Base-by-base conservation (phyloP, 2,888 invertebrate genomes). In the Apamea epomidion region DNA sequence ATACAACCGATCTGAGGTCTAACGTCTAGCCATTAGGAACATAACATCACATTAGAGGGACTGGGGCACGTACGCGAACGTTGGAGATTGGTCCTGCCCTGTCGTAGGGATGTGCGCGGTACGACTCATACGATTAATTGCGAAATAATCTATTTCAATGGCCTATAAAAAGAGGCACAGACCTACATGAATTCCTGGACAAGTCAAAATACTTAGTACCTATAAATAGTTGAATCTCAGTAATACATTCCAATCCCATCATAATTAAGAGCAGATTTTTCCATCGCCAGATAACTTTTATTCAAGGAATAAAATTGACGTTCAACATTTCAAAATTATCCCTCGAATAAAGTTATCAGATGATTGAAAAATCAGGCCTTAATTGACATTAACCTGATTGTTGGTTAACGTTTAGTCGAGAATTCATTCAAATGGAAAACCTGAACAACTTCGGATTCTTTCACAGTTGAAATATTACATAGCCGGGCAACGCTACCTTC, bases 1-100 rank as follows among this genome's bases (percentile, higher is more conserved):
- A 84, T 81, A 80, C 85, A 83, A 77, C 74, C 81, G 54, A 64
- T 60, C 58, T 76, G 75, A 74, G 77, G 72, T 68, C 84, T 84
- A 76, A 81, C 62, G 76, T 65, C 78, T 54, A 67, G 67, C 82
- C 75, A 88, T 88, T 88, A 85, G 73, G 73, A 79, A 85, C 74
- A 74, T 80, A 73, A 83, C 73, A 80, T 72, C 78, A 87, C 76
- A 84, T 88, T 79, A 80, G 37, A 48, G 21, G 62, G 79, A 72
- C 60, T 68, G 71, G 37, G 12, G 68, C 45, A 80, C 72, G 71
- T 78, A 51, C 73, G 25, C 62, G 58, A 64, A 42, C 68, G 29
- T 51, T n/a, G 8, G 58, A 69, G 54, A 42, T 32, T 76, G 54
- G 71, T 64, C 64, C n/a, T 29, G 54, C 73, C 67, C 60, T 78